Evolutionary conservation across 2,888 invertebrate species (phyloP), one percentile per base, ranked within the genome.

Genomic region (Tetragonisca angustula): DNA sequence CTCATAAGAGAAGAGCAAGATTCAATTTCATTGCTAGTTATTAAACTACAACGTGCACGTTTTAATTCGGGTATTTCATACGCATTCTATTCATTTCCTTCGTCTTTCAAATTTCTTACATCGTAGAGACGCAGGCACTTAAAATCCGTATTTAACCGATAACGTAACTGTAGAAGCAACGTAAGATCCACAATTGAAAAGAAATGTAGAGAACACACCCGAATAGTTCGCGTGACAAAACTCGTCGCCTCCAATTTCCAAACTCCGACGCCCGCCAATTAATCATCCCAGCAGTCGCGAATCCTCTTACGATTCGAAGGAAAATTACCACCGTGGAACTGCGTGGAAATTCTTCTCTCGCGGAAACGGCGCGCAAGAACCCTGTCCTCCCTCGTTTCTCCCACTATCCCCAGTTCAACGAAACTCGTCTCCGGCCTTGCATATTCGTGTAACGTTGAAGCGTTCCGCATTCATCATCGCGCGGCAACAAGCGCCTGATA

Each of bases 381-480:
- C 2, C 17, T 74, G 24, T 24, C 50, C 36, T 24, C 24, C 17
- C n/a, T 52, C 50, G 56, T 59, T 36, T 70, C 70, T 50, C 36
- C 4, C 36, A 27, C 27, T 27, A n/a, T 32, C 36, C 43, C 0
- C 67, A 24, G 11, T 0, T 49, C 6, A 4, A 4, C 4, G 76
- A 17, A 27, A 13, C 24, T 43, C 36, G 36, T 61, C 62, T 70
- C 56, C 62, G 62, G 73, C 62, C 62, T 70, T 56, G 79, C 64
- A 36, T 79, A 73, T 68, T 79, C 71, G 78, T 49, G 78, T 78
- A 78, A 69, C 64, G 80, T 52, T 43, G 43, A 43, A 43, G 64
- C 76, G 24, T 68, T 81, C 72, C 83, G 68, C 83, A 76, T 83
- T 83, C 72, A 83, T 83, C 81, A 76, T 81, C 71, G 65, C 62